phyloP scores from a whole-genome alignment of 2,797 vertebrate genomes.

The Limnodromus scolopaceus region DNA sequence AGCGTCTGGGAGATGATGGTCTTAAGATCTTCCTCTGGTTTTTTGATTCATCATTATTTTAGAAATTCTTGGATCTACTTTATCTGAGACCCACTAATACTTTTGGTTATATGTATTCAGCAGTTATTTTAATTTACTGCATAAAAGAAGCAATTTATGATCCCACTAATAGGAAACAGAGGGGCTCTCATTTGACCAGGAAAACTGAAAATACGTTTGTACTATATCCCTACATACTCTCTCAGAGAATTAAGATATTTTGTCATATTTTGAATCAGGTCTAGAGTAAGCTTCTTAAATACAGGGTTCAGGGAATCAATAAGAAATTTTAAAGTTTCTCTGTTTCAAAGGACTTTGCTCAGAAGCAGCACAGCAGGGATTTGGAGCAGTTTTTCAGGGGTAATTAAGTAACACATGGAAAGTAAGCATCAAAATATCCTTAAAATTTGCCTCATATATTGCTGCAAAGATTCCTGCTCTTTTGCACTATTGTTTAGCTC shows the following conservation, averaged over 20 bases:
- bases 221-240: neutral
- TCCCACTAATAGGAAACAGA: neutral
- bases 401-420: neutral
- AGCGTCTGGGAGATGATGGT: neutral
- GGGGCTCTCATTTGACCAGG: neutral
- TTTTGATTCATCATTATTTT: constrained; percentile 6
- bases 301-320: neutral
- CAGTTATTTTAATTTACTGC: neutral
- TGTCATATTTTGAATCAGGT: neutral
- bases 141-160: neutral
- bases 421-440: neutral
- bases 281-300: neutral
- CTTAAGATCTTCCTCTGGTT: neutral
- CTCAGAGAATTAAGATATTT: neutral
- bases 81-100: neutral
- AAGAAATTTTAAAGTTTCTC: neutral
- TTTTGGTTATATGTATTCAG: neutral
- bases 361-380: neutral
- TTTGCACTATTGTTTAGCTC: neutral
- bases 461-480: neutral
- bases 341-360: neutral
- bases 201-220: neutral
- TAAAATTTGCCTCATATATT: neutral
- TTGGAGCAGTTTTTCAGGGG: neutral
- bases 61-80: neutral